Base-by-base conservation (phyloP, 2,797 vertebrate genomes). In the Peromyscus nudipes region DNA sequence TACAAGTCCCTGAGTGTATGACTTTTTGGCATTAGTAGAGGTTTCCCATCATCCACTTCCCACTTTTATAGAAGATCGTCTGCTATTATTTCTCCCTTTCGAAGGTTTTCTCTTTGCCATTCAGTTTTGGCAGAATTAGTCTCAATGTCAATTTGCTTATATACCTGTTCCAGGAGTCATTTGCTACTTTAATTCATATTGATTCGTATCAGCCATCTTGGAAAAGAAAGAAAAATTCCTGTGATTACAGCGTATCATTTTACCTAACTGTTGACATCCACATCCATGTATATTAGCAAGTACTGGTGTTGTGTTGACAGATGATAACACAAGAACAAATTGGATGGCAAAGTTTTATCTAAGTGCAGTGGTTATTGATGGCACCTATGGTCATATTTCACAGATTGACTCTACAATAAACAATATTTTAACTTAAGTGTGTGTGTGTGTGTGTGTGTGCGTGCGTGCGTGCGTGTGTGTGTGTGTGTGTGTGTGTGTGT, bases 211-310 rank as follows among this genome's bases (percentile, higher is more conserved):
- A 94, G 37, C 37, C 89, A 52, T 87, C 71, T 27, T 93, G 34
- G 79, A 83, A 85, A 87, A 55, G 34, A 71, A 37, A 37, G 43
- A 55, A 52, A 57, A 14, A 21, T 11, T 86, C 11, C 49, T 83
- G 65, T 85, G 62, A 96, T 93, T 76, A 69, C 7, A 82, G 40
- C 19, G 9, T 93, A 37, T 94, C 77, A 37, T 73, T 96, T 96
- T 73, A 60, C 67, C 21, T 67, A 88, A 84, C 31, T 84, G 6
- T 75, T 87, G n/a, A 4, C 1, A 19, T 62, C 83, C 82, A 46
- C 16, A 16, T 88, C 13, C 25, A 12, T 76, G 29, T 37, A 6
- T 75, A 23, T 94, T 94, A 91, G 31, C 62, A 81, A 84, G 37
- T 46, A 31, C 19, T 87, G 69, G 80, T 60, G 80, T 14, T 64